Conservation (phyloP, 2,888 invertebrate species). For the Caenorhabditis virilis region DNA sequence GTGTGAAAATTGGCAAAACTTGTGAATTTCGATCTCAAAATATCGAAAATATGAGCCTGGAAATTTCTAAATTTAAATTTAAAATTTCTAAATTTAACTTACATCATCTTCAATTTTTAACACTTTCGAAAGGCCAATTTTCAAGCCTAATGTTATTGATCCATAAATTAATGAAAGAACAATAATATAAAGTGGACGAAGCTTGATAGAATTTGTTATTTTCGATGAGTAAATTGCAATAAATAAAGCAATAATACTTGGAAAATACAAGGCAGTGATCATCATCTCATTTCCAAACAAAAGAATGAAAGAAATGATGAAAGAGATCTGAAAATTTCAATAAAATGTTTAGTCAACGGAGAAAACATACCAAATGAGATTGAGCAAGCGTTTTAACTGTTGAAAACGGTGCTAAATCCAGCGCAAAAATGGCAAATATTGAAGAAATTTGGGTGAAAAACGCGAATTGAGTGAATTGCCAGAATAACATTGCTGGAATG, state of each 20-base stretch:
- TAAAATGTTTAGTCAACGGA: slow-evolving; percentile 2
- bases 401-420: slow-evolving; percentile 69
- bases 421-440: slow-evolving; percentile 77
- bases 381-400: slow-evolving; percentile 70
- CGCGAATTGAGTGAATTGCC: slow-evolving; percentile 80
- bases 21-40: slow-evolving; percentile 78
- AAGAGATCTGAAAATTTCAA: slow-evolving; percentile 70
- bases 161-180: slow-evolving; percentile 66
- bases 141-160: slow-evolving; percentile 69
- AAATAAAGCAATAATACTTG: slow-evolving; percentile 69
- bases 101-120: slow-evolving; percentile 71
- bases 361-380: slow-evolving; percentile 71
- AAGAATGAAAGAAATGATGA: slow-evolving; percentile 70
- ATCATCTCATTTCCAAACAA: slow-evolving; percentile 75
- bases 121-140: slow-evolving; percentile 67
- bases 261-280: slow-evolving; percentile 72
- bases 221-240: slow-evolving; percentile 28
- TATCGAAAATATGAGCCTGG: slow-evolving; percentile 78
- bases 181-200: slow-evolving; percentile 51
- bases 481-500: slow-evolving; percentile 71
- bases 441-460: slow-evolving; percentile 80
- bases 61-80: slow-evolving; percentile 1
- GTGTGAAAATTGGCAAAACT: slow-evolving; percentile 79
- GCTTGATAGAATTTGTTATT: slow-evolving; percentile 17
- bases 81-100: slow-evolving; percentile 46